Evolutionary conservation across 2,888 invertebrate species (phyloP), one percentile per base, ranked within the genome.

Genomic region (Drosophila seclusa): DNA sequence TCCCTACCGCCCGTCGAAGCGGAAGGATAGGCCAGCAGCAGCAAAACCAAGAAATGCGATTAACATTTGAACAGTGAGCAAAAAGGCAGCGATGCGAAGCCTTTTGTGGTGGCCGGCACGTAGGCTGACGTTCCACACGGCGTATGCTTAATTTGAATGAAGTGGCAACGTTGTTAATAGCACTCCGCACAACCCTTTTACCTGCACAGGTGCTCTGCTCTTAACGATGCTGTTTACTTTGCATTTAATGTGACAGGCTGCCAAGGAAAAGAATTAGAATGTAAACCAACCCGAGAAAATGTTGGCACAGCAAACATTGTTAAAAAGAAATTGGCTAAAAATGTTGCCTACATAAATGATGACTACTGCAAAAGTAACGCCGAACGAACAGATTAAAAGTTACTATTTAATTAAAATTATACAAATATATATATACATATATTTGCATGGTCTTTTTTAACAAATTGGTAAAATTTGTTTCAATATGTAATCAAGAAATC

Each of bases 101-200:
- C 64, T 71, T 83, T 82, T 83, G 86, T 66, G 86, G 82, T 68
- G 68, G 65, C 54, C 58, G 68, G 54, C 72, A 80, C 86, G 85
- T 79, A 73, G 72, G 48, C 52, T 34, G 42, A 58, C 70, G 80
- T 74, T 74, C 62, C 72, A 71, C 80, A 71, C 68, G 80, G 77
- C 82, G 74, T 85, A 76, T 79, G 76, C 88, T 82, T 85, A 87
- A 87, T 87, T 87, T 87, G 81, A 84, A 84, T 85, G 83, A 87
- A 85, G 87, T 87, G 85, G 79, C 83, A 83, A 87, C 81, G 76
- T 71, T 76, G 80, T 73, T 84, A 87, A 84, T 87, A 73, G 83
- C 80, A 59, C 69, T 53, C 50, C 18, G 18, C 45, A 27, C 42
- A 59, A 45, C 66, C 62, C 48, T 54, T 49, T 63, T 57, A 18